phyloP scores from a whole-genome alignment of 2,888 invertebrate genomes.

The Chloromyia formosa region DNA sequence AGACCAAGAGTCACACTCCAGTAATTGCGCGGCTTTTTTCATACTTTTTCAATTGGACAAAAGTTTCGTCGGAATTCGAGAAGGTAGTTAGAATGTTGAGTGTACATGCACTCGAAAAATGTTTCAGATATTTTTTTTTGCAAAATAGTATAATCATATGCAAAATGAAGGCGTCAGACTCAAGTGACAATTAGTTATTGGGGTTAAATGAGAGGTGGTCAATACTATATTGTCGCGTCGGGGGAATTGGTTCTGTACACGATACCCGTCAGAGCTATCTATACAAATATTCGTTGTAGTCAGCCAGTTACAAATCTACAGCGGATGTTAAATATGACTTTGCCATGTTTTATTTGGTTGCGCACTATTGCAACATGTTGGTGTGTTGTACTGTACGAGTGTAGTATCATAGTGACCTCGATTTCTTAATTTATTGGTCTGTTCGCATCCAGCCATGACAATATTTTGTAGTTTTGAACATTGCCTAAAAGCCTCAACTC shows the following conservation, averaged over 20 bases:
- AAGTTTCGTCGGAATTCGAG: background rate
- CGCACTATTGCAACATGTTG: background rate
- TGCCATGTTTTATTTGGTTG: constrained; percentile 9
- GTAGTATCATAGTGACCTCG: constrained; percentile 37
- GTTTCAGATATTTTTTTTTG: background rate
- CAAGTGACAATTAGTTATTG: constrained; percentile 36
- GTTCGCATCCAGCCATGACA: constrained; percentile 34
- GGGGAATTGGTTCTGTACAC: background rate
- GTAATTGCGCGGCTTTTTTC: background rate
- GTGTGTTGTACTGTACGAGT: no score
- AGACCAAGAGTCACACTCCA: constrained; percentile 20
- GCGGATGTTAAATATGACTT: constrained; percentile 11
- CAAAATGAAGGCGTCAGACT: constrained; percentile 9
- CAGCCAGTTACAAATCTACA: background rate
- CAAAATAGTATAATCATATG: constrained; percentile 1
- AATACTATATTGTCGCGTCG: background rate
- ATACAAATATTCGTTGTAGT: no score
- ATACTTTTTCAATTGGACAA: background rate
- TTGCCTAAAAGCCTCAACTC: constrained; percentile 22
- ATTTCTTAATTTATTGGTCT: constrained; percentile 42
- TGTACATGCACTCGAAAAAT: background rate
- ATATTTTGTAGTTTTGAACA: constrained; percentile 32
- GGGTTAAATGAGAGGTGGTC: constrained; percentile 26
- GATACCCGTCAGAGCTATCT: background rate
- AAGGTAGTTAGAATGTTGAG: background rate